These are phyloP conservation scores for Tetragnatha versicolor DNA, from an alignment of 1,140 invertebrate genomes.

Conservation along the genomic window DNA sequence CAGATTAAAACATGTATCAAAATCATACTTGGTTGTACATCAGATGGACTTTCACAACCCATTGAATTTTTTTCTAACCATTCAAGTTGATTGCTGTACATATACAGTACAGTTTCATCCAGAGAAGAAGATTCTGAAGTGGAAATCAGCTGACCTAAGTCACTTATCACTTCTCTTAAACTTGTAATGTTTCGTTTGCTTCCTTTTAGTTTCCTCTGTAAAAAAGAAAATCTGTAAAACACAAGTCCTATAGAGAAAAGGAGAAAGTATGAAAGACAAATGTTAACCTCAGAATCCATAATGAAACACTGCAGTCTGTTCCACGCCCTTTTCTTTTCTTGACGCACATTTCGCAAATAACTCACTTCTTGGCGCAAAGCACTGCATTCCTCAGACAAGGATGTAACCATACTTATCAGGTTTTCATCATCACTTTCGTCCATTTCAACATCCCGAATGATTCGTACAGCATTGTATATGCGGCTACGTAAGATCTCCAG, in stretches of 20 bases:
- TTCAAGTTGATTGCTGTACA: slow-evolving; percentile 50
- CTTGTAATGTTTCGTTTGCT: slow-evolving; percentile 17
- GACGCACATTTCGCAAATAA: slow-evolving; percentile 47
- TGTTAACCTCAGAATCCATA: slow-evolving; percentile 43
- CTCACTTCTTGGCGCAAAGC: slow-evolving; percentile 46
- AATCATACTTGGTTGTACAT: neutral
- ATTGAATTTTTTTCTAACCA: slow-evolving; percentile 28
- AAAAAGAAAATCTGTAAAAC: neutral
- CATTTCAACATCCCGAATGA: slow-evolving; percentile 43
- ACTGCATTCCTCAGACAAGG: slow-evolving; percentile 39
- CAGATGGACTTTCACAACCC: slow-evolving; percentile 17
- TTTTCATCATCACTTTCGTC: slow-evolving; percentile 47
- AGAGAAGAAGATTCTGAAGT: slow-evolving; percentile 40
- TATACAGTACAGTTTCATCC: slow-evolving; percentile 46
- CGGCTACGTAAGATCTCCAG: slow-evolving; percentile 17
- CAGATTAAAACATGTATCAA: no score
- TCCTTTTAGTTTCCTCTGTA: slow-evolving; percentile 36
- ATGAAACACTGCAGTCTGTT: slow-evolving; percentile 46
- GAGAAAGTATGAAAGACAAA: neutral
- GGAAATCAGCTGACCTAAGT: slow-evolving; percentile 22
- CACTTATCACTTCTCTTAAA: slow-evolving; percentile 31
- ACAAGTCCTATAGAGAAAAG: neutral
- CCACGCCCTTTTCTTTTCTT: slow-evolving; percentile 41
- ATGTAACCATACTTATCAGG: slow-evolving; percentile 34
- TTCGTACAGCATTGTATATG: slow-evolving; percentile 26